phyloP scores from a whole-genome alignment of 1,140 invertebrate genomes.

The Trachymyrmex cornetzi region DNA sequence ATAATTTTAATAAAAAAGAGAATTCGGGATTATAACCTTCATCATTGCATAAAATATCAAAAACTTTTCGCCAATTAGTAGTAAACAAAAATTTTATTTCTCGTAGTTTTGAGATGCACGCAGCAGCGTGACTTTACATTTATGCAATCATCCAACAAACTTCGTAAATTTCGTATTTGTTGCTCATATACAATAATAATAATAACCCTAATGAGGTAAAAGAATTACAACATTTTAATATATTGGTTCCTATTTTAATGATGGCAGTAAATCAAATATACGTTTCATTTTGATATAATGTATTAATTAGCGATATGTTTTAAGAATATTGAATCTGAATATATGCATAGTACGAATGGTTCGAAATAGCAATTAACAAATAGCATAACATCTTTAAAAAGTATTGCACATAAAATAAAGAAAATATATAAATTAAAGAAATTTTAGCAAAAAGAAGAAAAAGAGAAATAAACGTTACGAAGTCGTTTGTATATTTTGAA shows the following conservation, averaged over 20 bases:
- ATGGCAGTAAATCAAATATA: background rate
- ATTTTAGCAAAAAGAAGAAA: background rate
- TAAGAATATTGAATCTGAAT: background rate
- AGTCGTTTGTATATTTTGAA: background rate
- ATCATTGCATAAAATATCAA: background rate
- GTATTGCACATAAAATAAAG: background rate
- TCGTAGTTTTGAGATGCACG: slow-evolving; percentile 57
- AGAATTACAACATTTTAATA: background rate
- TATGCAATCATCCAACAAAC: slow-evolving; percentile 21
- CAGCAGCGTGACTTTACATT: slow-evolving; percentile 47
- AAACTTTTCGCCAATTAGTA: slow-evolving; percentile 10
- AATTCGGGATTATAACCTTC: slow-evolving; percentile 8
- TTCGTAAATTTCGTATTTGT: slow-evolving; percentile 33
- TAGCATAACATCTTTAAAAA: background rate
- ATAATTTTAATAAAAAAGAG: slow-evolving; percentile 12
- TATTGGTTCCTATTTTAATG: background rate
- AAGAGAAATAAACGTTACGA: background rate
- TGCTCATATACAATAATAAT: slow-evolving; percentile 21
- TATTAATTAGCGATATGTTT: background rate
- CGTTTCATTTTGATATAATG: background rate
- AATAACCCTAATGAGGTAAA: background rate
- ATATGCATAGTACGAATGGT: background rate
- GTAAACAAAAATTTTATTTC: slow-evolving; percentile 67
- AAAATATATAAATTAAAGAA: background rate
- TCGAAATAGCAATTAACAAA: background rate